Conservation (phyloP, 2,113 vertebrate species). For the Misgurnus anguillicaudatus region DNA sequence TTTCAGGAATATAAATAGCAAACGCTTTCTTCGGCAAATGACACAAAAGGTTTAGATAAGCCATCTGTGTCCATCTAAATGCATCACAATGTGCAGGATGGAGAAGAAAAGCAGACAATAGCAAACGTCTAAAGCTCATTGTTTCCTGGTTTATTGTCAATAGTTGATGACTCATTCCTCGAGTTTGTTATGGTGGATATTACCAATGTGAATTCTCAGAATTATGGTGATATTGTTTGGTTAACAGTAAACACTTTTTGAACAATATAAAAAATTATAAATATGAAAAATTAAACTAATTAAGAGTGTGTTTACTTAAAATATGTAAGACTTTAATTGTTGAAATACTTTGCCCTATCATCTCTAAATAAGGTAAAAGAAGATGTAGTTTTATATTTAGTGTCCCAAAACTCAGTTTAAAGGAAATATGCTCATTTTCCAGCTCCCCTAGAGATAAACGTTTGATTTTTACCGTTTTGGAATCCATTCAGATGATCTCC, state of each 20-base stretch:
- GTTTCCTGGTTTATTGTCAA: neutral
- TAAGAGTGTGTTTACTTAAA: too few species aligned
- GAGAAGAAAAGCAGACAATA: neutral
- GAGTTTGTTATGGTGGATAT: neutral
- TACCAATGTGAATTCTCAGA: neutral
- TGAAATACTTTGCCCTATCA: too few species aligned
- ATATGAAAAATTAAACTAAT: neutral
- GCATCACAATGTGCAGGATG: conserved; percentile 12
- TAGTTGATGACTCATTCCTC: conserved; percentile 2
- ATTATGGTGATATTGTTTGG: neutral
- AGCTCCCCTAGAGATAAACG: too few species aligned
- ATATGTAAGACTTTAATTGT: too few species aligned
- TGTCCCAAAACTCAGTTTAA: too few species aligned
- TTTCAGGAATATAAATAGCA: conserved; percentile 12
- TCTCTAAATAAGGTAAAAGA: too few species aligned
- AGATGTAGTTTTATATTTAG: too few species aligned
- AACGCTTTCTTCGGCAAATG: neutral
- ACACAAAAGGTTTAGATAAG: neutral
- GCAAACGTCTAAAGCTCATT: conserved; percentile 2
- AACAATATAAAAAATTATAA: neutral
- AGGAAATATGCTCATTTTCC: too few species aligned
- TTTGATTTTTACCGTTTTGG: too few species aligned
- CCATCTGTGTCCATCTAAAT: conserved; percentile 1
- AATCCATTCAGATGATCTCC: too few species aligned
- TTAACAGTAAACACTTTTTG: neutral